Evolutionary conservation across 2,797 vertebrate genomes (phyloP), one percentile per base, ranked within the genome.

Genomic region (Dallia pectoralis): DNA sequence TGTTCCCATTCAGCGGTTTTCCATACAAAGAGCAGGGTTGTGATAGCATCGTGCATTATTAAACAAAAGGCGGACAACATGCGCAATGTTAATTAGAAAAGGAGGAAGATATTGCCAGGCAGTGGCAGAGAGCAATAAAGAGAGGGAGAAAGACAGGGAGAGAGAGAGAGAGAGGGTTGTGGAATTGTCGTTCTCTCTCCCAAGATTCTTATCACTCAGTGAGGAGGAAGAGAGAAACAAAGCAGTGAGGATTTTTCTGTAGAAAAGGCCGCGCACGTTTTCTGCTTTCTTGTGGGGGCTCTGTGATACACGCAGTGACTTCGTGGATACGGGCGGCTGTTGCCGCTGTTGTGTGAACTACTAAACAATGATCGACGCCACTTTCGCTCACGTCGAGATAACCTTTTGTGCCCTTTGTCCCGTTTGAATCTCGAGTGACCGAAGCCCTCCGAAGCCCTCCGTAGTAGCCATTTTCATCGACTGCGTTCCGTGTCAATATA

Each of bases 21-120:
- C 85, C 89, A 91, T 90, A 90, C 89, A 92, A 89, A 90, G 89
- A 89, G 87, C 88, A 85, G 82, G 83, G 86, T 82, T 86, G 86
- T 91, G 91, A 93, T 92, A 91, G 89, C 87, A 92, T 91, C 91
- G 81, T 91, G 89, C 90, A 92, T 91, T 92, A 91, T 90, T 92
- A 91, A 92, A 91, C 89, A 93, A 92, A 59, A 92, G 88, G 88
- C 91, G 87, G 89, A 92, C 91, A 91, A 91, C 90, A 91, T 85
- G 88, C 90, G 85, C 87, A 87, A 83, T 91, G 91, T 91, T 92
- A 91, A 91, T 90, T 89, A 91, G 87, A 89, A 90, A 89, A 78
- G 71, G 76, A 36, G 33, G n/a, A 44, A 65, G 32, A 15, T 29
- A 18, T 33, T 59, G 61, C 22, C 4, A 65, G 11, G 12, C n/a